Base-by-base conservation (phyloP, 2,888 invertebrate species). In the Tenthredo mesomela region DNA sequence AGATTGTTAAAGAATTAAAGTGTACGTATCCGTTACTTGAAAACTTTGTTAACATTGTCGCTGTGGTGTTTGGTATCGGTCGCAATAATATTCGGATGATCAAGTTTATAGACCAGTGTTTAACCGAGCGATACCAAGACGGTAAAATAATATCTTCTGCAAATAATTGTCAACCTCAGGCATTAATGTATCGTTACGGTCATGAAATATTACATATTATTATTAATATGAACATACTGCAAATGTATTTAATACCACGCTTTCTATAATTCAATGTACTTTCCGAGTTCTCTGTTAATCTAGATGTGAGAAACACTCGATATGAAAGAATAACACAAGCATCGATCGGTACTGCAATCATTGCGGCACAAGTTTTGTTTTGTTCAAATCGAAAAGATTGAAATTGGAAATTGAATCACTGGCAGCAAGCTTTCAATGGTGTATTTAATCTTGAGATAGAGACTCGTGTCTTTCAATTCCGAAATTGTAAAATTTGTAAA, bases 111-210 rank as follows among this genome's bases (percentile, higher is more conserved):
- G 25, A 61, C 40, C 37, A 61, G 21, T 12, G 0, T 61, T 54
- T 80, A 50, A 21, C 80, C 80, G 33, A 2, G 21, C 12, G n/a
- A 29, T 61, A 80, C 58, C 33, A 61, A 80, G 15, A 40, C n/a
- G 37, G 80, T 61, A 80, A 21, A 40, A 80, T 40, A 33, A 78
- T 33, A 40, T 61, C 61, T 77, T n/a, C n/a, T 37, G 61, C 33
- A 61, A 80, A 80, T 21, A 61, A 80, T 80, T 58, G 61, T 43
- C 61, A 37, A 80, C 40, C 58, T 61, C 61, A 80, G 80, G 80
- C 80, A 61, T 80, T 61, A 37, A 40, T 61, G 50, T 61, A 61
- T 58, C 12, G 40, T 61, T 80, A 80, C 37, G 21, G 61, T 61
- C 21, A 40, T 43, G 21, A 61, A 40, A 61, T 54, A 29, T 77